Percentiles rank a stretch among this genome's conserved stretches.
Evolutionary conservation across 2,888 invertebrate genomes (phyloP).

Genomic region (Eucera pruinosa): DNA sequence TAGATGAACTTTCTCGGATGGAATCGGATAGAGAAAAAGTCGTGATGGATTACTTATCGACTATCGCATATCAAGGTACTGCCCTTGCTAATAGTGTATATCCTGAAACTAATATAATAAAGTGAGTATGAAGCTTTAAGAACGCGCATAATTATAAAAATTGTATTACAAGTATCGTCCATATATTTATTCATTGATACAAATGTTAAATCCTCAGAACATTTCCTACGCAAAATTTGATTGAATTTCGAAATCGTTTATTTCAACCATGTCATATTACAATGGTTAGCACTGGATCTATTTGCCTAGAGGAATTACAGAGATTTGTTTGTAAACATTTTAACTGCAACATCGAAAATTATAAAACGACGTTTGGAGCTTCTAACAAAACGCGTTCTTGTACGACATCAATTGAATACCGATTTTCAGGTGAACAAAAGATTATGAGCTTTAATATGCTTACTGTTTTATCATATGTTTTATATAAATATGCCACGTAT

Average conservation of each 20-base stretch:
- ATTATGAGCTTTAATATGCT: neutral
- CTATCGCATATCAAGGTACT: conserved; percentile 85
- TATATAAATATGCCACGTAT: neutral
- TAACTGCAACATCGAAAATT: conserved; percentile 7
- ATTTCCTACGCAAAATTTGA: conserved; percentile 57
- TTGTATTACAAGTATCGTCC: too few species aligned
- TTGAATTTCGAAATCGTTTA: conserved; percentile 65
- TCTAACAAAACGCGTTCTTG: neutral
- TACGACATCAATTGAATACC: conserved; percentile 22
- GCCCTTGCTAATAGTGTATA: conserved; percentile 82
- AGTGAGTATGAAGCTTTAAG: conserved; percentile 54
- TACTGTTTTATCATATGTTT: neutral
- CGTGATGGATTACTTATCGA: conserved; percentile 85
- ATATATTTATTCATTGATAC: neutral
- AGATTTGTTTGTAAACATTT: conserved; percentile 60
- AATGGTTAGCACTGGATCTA: conserved; percentile 70
- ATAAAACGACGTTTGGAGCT: neutral
- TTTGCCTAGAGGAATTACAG: conserved; percentile 64
- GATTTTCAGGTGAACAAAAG: conserved; percentile 57
- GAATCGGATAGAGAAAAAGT: conserved; percentile 83
- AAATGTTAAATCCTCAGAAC: conserved; percentile 55
- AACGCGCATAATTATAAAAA: neutral
- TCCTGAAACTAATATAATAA: conserved; percentile 64
- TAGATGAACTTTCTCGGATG: conserved; percentile 80
- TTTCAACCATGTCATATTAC: conserved; percentile 68